Conservation (phyloP, 2,888 invertebrate species). For the Choristoneura rosaceana region DNA sequence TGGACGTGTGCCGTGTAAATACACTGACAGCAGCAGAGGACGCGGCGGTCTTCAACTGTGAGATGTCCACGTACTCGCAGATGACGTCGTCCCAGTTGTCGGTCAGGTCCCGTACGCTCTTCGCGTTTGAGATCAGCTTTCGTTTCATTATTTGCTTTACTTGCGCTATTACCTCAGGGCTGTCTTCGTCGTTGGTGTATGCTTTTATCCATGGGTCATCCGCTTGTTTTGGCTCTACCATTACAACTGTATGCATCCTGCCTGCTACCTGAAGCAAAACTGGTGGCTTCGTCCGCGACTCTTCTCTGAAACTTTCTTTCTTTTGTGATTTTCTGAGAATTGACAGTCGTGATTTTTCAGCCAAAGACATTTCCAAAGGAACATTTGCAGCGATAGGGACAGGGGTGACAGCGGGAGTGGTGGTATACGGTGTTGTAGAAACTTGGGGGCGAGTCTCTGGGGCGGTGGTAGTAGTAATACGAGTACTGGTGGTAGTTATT, state of each 20-base stretch:
- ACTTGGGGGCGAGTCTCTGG: neutral
- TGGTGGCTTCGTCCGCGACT: slow-evolving; percentile 61
- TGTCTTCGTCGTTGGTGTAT: slow-evolving; percentile 53
- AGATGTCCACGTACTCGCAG: slow-evolving; percentile 74
- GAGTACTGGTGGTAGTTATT: neutral
- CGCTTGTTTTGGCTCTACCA: slow-evolving; percentile 64
- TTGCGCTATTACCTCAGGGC: slow-evolving; percentile 58
- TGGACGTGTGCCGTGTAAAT: neutral
- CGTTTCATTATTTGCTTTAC: slow-evolving; percentile 72
- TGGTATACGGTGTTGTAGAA: neutral
- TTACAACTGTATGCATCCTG: slow-evolving; percentile 64
- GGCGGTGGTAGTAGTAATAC: neutral
- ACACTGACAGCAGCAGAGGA: neutral
- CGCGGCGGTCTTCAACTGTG: slow-evolving; percentile 51
- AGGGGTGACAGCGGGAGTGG: neutral
- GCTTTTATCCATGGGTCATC: slow-evolving; percentile 55
- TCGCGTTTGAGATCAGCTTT: slow-evolving; percentile 66
- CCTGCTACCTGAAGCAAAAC: slow-evolving; percentile 70
- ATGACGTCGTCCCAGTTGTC: slow-evolving; percentile 75
- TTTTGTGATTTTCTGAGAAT: slow-evolving; percentile 70
- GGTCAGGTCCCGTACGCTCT: slow-evolving; percentile 68
- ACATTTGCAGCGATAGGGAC: slow-evolving; percentile 1
- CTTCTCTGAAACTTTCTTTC: slow-evolving; percentile 59
- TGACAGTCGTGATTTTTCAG: slow-evolving; percentile 72
- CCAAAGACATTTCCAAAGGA: slow-evolving; percentile 58